Conservation (phyloP, 2,888 invertebrate species). For the Meteorus cinctellus region DNA sequence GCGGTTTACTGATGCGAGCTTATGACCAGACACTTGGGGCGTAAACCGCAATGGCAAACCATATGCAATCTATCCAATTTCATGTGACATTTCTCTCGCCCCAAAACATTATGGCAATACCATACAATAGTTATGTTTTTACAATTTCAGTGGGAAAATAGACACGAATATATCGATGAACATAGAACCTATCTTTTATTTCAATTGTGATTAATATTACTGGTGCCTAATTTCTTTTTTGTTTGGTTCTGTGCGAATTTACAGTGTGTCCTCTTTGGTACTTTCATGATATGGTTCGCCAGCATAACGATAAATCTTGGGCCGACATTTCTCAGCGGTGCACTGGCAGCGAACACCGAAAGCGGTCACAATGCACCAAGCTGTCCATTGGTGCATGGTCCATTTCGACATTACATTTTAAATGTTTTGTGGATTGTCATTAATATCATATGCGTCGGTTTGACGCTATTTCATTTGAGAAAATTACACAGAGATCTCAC, state of each 20-base stretch:
- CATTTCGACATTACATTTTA: slow-evolving; percentile 91
- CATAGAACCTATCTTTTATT: not conserved
- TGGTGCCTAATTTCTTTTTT: not conserved
- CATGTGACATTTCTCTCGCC: not conserved
- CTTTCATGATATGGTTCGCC: slow-evolving; percentile 95
- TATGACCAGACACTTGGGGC: slow-evolving; percentile 24
- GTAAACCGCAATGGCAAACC: slow-evolving; percentile 26
- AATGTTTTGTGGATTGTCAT: slow-evolving; percentile 93
- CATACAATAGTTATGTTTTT: not conserved
- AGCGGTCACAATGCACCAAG: slow-evolving; percentile 85
- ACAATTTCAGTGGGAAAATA: no score
- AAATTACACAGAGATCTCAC: slow-evolving; percentile 88
- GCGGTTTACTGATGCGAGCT: slow-evolving; percentile 40
- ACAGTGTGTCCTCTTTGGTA: slow-evolving; percentile 92
- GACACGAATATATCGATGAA: no score
- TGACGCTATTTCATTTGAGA: slow-evolving; percentile 88
- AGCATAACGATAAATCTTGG: slow-evolving; percentile 93
- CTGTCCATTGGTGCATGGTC: slow-evolving; percentile 90
- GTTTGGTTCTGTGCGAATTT: slow-evolving; percentile 43
- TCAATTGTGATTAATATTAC: not conserved
- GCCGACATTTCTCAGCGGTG: slow-evolving; percentile 89
- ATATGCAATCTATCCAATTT: slow-evolving; percentile 27
- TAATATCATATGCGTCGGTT: slow-evolving; percentile 86
- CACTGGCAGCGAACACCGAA: slow-evolving; percentile 86
- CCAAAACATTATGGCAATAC: not conserved